These are phyloP conservation scores for Macquaria australasica DNA, from an alignment of 2,113 vertebrate species.

Conservation along the genomic window DNA sequence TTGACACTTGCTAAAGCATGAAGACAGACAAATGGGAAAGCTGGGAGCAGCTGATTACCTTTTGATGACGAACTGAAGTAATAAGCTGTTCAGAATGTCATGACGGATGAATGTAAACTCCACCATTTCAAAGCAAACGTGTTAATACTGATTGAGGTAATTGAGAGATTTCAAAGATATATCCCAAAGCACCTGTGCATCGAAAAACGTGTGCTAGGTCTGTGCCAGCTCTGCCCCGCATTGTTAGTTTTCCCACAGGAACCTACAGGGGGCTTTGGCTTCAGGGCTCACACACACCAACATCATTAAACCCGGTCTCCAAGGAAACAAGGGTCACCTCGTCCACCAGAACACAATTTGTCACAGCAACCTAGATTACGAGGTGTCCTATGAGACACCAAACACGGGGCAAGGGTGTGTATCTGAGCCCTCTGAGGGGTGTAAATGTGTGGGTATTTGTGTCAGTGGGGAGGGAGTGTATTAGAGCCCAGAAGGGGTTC, in stretches of 20 bases:
- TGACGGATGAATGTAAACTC: conserved; percentile 10
- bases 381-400: conserved; percentile 46
- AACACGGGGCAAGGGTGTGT: conserved; percentile 40
- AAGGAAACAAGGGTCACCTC: conserved; percentile 64
- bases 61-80: conserved; percentile 27
- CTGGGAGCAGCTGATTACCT: conserved; percentile 21
- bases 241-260: conserved; percentile 28
- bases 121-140: conserved; percentile 24
- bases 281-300: conserved; percentile 27
- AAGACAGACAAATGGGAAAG: neutral
- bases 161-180: conserved; percentile 25
- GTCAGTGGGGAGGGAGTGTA: conserved; percentile 20
- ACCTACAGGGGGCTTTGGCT: conserved; percentile 10
- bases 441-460: conserved; percentile 26
- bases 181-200: conserved; percentile 22
- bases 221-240: conserved; percentile 12
- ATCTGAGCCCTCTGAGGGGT: conserved; percentile 30
- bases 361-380: conserved; percentile 65
- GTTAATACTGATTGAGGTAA: conserved; percentile 41
- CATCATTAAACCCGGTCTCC: conserved; percentile 65
- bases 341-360: conserved; percentile 58
- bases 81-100: conserved; percentile 23
- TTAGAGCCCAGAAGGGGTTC: conserved; percentile 9
- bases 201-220: conserved; percentile 2
- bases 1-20: conserved; percentile 26